Conservation (phyloP, 2,888 invertebrate genomes). For the Epinotia nisella region DNA sequence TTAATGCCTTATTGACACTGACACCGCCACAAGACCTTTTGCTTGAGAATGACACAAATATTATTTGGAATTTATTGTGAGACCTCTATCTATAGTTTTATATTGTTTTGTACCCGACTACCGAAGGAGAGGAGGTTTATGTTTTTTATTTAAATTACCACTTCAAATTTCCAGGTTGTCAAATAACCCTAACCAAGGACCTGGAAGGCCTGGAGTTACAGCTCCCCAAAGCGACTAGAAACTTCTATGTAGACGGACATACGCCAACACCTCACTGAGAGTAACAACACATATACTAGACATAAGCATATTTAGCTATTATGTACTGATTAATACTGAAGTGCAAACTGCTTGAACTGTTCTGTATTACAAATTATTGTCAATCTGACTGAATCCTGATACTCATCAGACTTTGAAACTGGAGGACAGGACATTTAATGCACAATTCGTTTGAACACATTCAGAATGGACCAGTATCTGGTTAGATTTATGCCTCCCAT, state of each 20-base stretch:
- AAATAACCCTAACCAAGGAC: conserved; percentile 94
- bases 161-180: conserved; percentile 88
- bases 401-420: not conserved
- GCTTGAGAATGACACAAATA: no score
- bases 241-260: conserved; percentile 99
- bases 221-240: conserved; percentile 95
- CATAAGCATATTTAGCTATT: not conserved
- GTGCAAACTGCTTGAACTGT: not conserved
- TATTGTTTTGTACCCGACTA: no score
- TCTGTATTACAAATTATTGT: not conserved
- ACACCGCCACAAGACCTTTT: no score
- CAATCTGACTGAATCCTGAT: not conserved
- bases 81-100: no score
- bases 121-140: no score
- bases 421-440: not conserved
- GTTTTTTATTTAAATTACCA: not conserved
- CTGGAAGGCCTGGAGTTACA: conserved; percentile 93
- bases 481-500: no score
- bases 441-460: not conserved
- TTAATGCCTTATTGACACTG: no score
- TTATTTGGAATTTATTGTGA: no score
- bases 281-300: not conserved
- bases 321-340: not conserved
- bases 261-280: conserved; percentile 96
- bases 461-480: not conserved